Percentiles rank a stretch among this genome's conserved stretches.
These are phyloP conservation scores for Hippasteria phrygiana DNA, from an alignment of 53 echinoderm and acorn worm genomes.

Conservation along the genomic window DNA sequence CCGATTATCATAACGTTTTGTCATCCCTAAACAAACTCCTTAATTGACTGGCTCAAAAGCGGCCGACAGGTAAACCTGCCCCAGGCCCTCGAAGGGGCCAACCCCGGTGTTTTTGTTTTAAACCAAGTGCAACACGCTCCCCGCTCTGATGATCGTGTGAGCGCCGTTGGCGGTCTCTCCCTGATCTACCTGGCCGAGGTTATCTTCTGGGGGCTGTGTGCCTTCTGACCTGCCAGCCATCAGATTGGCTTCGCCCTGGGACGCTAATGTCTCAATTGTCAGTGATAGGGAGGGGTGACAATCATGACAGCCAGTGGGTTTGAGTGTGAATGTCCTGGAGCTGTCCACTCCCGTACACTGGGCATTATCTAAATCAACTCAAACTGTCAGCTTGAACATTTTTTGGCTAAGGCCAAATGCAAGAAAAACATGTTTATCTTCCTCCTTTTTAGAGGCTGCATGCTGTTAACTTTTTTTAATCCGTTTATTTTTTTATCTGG, in stretches of 20 bases:
- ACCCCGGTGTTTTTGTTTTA: conserved; percentile 46
- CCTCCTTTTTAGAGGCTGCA: too few relatives aligned
- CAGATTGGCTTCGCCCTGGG: conserved; percentile 51
- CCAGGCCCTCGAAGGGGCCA: conserved; percentile 5
- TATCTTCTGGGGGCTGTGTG: conserved; percentile 23
- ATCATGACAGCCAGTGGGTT: conserved; percentile 52
- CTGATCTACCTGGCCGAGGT: conserved; percentile 42
- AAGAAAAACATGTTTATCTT: too few relatives aligned
- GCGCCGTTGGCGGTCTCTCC: conserved; percentile 15
- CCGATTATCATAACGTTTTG: conserved; percentile 2
- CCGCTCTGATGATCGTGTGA: conserved; percentile 33
- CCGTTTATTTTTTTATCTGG: too few relatives aligned
- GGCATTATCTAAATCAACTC: conserved; percentile 49
- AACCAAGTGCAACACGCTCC: conserved; percentile 39
- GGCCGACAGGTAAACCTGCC: conserved; percentile 9
- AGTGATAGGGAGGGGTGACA: conserved; percentile 52
- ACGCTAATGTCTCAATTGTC: conserved; percentile 60
- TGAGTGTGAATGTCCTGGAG: conserved; percentile 48
- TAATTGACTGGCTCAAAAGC: conserved; percentile 38
- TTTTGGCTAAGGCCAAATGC: conserved; percentile 4
- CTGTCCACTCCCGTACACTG: conserved; percentile 33
- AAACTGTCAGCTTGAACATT: conserved; percentile 37
- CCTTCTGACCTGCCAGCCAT: conserved; percentile 58
- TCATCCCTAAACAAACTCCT: conserved; percentile 36
- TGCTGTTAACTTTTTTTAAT: too few relatives aligned